These are phyloP conservation scores for Myrmecophaga tridactyla DNA, from an alignment of 2,113 vertebrate species.

Conservation along the genomic window DNA sequence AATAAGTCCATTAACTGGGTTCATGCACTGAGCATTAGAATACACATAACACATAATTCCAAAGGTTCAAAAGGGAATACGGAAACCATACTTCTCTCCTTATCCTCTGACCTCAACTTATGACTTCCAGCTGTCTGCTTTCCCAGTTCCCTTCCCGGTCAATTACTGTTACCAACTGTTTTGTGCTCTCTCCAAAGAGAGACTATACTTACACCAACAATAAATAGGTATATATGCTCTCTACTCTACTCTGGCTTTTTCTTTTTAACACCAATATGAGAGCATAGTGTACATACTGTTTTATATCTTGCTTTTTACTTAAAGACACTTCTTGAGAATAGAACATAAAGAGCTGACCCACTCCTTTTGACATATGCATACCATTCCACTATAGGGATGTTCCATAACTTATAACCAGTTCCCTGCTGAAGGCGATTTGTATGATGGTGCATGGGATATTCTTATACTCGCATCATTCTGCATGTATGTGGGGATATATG, in stretches of 20 bases:
- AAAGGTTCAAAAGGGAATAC: neutral
- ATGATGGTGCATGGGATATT: neutral
- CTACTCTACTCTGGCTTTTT: neutral
- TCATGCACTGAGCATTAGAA: neutral
- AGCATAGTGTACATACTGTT: neutral
- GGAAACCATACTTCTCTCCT: neutral
- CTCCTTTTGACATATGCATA: neutral
- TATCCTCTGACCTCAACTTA: neutral
- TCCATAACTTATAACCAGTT: neutral
- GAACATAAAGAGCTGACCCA: neutral
- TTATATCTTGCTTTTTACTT: neutral
- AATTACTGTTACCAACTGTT: neutral
- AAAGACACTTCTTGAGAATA: neutral
- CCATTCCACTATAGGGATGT: neutral
- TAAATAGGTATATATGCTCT: neutral
- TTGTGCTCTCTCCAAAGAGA: neutral
- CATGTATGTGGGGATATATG: neutral
- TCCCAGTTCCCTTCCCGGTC: neutral
- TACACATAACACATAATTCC: neutral
- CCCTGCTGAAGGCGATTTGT: neutral
- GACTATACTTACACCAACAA: neutral
- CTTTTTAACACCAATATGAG: neutral
- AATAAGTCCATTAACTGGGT: neutral
- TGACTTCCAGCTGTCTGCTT: neutral
- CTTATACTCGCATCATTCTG: neutral